Evolutionary conservation across 2,113 vertebrate genomes (phyloP).

Genomic region (Ptilorrhoa leucosticta): DNA sequence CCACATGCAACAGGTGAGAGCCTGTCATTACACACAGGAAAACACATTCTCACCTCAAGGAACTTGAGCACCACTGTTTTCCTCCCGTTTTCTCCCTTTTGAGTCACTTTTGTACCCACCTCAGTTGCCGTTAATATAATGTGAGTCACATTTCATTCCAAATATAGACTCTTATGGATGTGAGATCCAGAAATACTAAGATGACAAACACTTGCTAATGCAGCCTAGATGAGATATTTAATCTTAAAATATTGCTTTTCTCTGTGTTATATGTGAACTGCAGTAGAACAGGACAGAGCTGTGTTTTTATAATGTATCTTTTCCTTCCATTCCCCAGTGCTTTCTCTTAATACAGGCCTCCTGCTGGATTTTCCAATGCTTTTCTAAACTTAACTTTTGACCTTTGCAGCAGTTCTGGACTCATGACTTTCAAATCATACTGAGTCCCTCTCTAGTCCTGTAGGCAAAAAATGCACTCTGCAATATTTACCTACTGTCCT

Average conservation of each 20-base stretch:
- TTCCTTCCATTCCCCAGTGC: not conserved
- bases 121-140: not conserved
- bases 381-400: slow-evolving; percentile 7
- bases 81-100: not conserved
- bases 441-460: not conserved
- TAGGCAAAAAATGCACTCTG: not conserved
- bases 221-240: not conserved
- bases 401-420: not conserved
- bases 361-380: not conserved
- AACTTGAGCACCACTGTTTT: not conserved
- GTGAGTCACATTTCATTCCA: slow-evolving; percentile 32
- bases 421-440: not conserved
- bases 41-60: not conserved
- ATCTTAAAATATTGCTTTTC: not conserved
- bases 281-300: not conserved
- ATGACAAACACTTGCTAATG: not conserved
- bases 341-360: not conserved
- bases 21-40: not conserved
- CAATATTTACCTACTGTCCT: not conserved
- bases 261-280: not conserved
- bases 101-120: not conserved
- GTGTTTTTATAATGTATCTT: not conserved
- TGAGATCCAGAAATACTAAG: slow-evolving; percentile 1
- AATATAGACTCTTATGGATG: not conserved
- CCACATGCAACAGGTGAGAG: not conserved